Base-by-base conservation (phyloP, 1,140 invertebrate genomes). In the Thaumatotibia leucotreta region DNA sequence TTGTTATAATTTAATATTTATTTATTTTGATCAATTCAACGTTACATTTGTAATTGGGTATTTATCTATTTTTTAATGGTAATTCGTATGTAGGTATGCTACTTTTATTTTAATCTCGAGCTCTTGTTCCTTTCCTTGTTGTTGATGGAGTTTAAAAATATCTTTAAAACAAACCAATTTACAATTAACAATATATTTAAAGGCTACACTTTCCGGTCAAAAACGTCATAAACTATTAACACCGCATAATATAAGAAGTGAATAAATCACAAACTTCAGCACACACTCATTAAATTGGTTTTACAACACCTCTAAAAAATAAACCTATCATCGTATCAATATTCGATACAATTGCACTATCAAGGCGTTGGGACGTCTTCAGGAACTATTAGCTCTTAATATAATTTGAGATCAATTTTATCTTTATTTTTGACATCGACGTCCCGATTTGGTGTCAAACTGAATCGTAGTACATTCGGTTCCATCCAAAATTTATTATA, bases 331-430 rank as follows among this genome's bases (percentile, higher is more conserved):
- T 45, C 17, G n/a, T n/a, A 45, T 45, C n/a, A 20, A 50, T 50
- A 23, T 61, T 69, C 24, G 61, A 35, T 67, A 70, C 9, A 74
- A 82, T 76, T 82, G 72, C 72, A 79, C 76, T 79, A 72, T 63
- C 17, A 80, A 78, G 76, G 76, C 74, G 68, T 67, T 35, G 79
- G 79, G 80, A 79, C 79, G 79, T 80, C 71, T 76, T 76, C 67
- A 86, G 86, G 83, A 88, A 85, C 82, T 83, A 82, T 79, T n/a
- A 80, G 68, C 68, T 76, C 81, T 86, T 88, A 84, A 73, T 77
- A 79, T 86, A 85, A 76, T 77, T 80, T 88, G 86, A 88, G 86
- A 88, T 88, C 86, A 88, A 86, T 83, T 75, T 73, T 70, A 83
- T 83, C 73, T 77, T 77, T 77, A 77, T 67, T 76, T 80, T 79